Evolutionary conservation across 2,113 vertebrate genomes (phyloP), one percentile per base, ranked within the genome.

Genomic region (Melanerpes formicivorus): DNA sequence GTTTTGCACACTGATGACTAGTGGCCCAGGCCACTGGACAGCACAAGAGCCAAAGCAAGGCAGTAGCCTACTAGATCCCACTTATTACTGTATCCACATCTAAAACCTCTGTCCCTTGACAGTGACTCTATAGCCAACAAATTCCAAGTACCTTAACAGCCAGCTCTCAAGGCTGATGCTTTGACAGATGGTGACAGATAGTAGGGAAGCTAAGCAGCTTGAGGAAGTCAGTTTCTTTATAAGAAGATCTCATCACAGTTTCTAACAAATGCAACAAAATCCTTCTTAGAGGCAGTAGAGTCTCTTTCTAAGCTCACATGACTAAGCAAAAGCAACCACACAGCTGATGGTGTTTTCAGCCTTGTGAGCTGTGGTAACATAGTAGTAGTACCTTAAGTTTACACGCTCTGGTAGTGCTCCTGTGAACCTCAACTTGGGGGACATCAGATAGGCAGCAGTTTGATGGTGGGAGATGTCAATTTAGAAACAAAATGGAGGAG

Each of bases 321-420:
- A 55, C 15, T 29, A 52, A 30, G 58, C 18, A 60, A 46, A 84
- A 77, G 22, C 54, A 66, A 17, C 22, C 59, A 15, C 17, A 3
- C 4, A 25, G 52, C 60, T 52, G 52, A 18, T 16, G 34, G 10
- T 56, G 42, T 42, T 3, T 69, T 34, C 26, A 46, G 52, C 25
- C 40, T 5, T 5, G 3, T 22, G 54, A 93, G 70, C 73, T n/a
- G 0, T 0, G 30, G 14, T 10, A 70, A 4, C 11, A 14, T 0
- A 29, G 27, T 37, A 8, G 37, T 1, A 44, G 19, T 8, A 10
- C 32, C 26, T n/a, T 10, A 10, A 26, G 30, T 40, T 42, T 16
- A 10, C 10, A 55, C 30, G 9, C 10, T 26, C 50, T 66, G 75
- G 37, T 34, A 73, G 17, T 7, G 48, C 44, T 76, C 44, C 54